Evolutionary conservation across 2,113 vertebrate genomes (phyloP).

Genomic region (Lanius ludovicianus): DNA sequence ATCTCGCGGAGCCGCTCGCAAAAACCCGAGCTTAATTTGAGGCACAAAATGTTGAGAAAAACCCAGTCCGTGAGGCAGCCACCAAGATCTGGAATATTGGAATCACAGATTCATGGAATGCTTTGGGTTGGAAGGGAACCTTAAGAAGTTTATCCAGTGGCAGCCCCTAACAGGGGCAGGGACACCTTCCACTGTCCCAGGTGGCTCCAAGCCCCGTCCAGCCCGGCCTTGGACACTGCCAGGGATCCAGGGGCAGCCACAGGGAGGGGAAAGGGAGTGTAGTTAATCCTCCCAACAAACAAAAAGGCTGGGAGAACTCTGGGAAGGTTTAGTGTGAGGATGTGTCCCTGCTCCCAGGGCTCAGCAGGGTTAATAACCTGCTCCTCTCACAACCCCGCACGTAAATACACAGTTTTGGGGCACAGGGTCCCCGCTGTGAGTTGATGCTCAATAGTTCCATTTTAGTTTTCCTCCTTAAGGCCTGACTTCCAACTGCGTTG

Average conservation of each 20-base stretch:
- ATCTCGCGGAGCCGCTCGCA: background rate
- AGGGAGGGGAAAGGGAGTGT: background rate
- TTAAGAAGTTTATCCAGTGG: background rate
- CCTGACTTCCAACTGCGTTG: background rate
- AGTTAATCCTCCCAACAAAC: background rate
- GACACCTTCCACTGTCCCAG: background rate
- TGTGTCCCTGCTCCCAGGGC: background rate
- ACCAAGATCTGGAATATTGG: background rate
- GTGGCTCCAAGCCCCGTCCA: accelerated
- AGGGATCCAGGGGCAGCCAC: background rate
- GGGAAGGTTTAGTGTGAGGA: background rate
- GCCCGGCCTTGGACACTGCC: background rate
- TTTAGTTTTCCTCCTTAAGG: conserved; percentile 9
- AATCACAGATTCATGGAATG: background rate
- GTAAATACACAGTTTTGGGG: background rate
- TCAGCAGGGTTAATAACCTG: background rate
- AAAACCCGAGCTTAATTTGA: background rate
- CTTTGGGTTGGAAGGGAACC: background rate
- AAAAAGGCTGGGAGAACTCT: background rate
- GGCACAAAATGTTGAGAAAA: background rate
- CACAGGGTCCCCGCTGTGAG: background rate
- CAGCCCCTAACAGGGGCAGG: background rate
- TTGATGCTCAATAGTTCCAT: background rate
- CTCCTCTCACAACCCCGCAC: accelerated
- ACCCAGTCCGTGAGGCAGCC: background rate